Percentiles rank a stretch among this genome's conserved stretches.
phyloP scores from a whole-genome alignment of 2,888 invertebrate genomes.

The Dolichopus griseipennis region DNA sequence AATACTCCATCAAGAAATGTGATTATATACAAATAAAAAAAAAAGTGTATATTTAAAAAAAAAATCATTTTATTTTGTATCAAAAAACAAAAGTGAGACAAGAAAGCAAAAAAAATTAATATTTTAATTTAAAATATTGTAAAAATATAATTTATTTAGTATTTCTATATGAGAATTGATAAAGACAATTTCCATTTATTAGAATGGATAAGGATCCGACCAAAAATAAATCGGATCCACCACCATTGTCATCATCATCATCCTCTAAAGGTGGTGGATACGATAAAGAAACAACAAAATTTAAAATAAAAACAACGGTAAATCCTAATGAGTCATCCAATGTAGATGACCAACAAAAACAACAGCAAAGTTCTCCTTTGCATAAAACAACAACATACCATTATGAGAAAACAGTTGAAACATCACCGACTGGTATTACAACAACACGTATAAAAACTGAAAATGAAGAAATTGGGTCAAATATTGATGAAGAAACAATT shows the following conservation, averaged over 20 bases:
- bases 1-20: not conserved
- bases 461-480: slow-evolving; percentile 7
- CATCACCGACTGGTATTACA: slow-evolving; percentile 16
- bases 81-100: not conserved
- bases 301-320: not conserved
- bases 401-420: slow-evolving; percentile 16
- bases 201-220: slow-evolving; percentile 38
- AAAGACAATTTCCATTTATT: slow-evolving; percentile 21
- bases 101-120: not conserved
- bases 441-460: slow-evolving; percentile 20
- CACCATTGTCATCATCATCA: slow-evolving; percentile 12
- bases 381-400: not conserved
- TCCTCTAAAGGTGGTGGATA: not conserved
- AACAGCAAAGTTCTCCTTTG: not conserved
- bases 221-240: slow-evolving; percentile 28
- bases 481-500: slow-evolving; percentile 17
- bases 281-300: not conserved
- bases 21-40: not conserved
- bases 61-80: not conserved
- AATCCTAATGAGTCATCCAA: not conserved
- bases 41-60: not conserved
- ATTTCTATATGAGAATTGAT: not conserved
- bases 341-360: not conserved
- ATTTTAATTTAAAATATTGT: not conserved
- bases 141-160: not conserved